Conservation (phyloP, 2,888 invertebrate species). For the Anaspis maculata region DNA sequence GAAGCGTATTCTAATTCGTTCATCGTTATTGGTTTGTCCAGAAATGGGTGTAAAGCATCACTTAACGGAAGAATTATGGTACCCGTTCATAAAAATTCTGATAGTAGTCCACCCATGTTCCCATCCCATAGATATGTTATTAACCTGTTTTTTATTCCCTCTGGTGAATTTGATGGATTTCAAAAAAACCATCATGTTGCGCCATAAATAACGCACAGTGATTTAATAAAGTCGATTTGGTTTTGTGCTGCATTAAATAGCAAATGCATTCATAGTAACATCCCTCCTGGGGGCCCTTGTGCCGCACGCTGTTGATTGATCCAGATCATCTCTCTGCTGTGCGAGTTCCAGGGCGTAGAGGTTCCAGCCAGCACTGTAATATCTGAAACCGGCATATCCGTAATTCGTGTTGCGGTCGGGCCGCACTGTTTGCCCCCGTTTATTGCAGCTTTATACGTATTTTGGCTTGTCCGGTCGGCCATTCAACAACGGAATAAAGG, state of each 20-base stretch:
- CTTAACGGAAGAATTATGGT: no score
- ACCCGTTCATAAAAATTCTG: no score
- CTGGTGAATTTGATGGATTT: no score
- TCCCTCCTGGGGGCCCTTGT: conserved; percentile 8
- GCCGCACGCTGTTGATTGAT: conserved; percentile 1
- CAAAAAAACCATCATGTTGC: no score
- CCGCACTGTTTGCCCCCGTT: conserved; percentile 18
- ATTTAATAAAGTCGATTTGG: conserved; percentile 11
- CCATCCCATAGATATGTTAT: no score
- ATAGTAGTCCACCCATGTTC: no score
- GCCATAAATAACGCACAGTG: conserved; percentile 3
- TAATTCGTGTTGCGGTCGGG: conserved; percentile 15
- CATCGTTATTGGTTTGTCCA: no score
- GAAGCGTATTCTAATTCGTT: no score
- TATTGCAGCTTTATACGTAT: conserved; percentile 17
- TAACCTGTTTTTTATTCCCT: no score
- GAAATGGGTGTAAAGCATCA: no score
- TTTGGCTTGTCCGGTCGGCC: conserved; percentile 13
- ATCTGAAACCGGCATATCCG: conserved; percentile 14
- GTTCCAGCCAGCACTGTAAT: conserved; percentile 8
- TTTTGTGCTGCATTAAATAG: conserved; percentile 5
- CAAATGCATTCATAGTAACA: conserved; percentile 11
- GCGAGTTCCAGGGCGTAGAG: conserved; percentile 6
- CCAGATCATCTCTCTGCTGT: no score
- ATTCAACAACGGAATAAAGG: conserved; percentile 11